Percentiles rank a stretch among this genome's conserved stretches.
Conservation (phyloP, 2,113 vertebrate species). For the Gobius niger region DNA sequence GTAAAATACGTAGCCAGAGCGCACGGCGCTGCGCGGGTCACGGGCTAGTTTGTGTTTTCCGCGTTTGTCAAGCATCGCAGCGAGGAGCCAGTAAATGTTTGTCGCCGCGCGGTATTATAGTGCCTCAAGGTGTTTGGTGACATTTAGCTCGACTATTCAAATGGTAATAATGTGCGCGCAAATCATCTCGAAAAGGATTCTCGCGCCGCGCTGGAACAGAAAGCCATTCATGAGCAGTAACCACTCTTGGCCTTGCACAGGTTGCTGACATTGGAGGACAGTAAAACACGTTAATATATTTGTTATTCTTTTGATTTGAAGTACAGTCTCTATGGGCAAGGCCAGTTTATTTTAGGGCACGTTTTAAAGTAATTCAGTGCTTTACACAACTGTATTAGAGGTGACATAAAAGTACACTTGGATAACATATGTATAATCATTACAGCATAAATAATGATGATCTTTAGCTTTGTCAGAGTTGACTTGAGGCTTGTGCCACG, state of each 20-base stretch:
- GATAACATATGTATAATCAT: no score
- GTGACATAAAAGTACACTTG: no score
- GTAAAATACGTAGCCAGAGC: background rate
- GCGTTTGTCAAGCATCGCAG: conserved; percentile 38
- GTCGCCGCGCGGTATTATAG: background rate
- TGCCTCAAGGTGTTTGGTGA: background rate
- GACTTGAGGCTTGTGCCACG: no score
- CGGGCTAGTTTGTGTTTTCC: background rate
- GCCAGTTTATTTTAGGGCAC: background rate
- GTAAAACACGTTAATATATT: background rate
- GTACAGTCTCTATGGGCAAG: no score
- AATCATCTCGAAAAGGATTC: background rate
- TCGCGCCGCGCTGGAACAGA: background rate
- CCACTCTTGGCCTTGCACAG: background rate
- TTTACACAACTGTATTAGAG: no score
- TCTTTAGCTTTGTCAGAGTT: no score
- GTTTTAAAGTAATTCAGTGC: background rate
- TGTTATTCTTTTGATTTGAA: background rate
- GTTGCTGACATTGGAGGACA: background rate
- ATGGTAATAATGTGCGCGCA: conserved; percentile 3
- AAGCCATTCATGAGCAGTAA: background rate
- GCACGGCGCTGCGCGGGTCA: background rate
- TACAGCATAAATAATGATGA: no score
- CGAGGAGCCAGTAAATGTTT: background rate
- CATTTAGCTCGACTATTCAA: background rate